A percentile compares a stretch with the other conserved stretches of the same genome.
Evolutionary conservation across 2,888 invertebrate species (phyloP).

Genomic region (Parascotia fuliginaria): DNA sequence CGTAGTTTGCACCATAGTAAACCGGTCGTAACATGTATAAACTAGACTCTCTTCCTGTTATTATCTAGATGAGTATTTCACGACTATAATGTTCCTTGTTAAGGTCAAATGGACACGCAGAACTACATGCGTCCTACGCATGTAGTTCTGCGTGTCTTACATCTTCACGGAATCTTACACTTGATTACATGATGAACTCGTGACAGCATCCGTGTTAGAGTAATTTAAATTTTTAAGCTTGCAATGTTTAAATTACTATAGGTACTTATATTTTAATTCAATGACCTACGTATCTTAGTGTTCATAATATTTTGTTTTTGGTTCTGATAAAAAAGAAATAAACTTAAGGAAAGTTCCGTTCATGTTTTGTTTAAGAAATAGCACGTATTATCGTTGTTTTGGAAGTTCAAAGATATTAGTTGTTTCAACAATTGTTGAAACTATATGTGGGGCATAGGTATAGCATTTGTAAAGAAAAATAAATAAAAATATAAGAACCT

Average conservation of each 20-base stretch:
- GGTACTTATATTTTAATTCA: not conserved
- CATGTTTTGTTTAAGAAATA: not conserved
- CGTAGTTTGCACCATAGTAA: not conserved
- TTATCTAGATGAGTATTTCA: conserved; percentile 54
- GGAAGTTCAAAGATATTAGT: too few relatives aligned
- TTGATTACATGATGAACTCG: conserved; percentile 51
- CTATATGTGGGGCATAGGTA: too few relatives aligned
- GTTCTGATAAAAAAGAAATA: conserved; percentile 2
- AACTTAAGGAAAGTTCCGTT: conserved; percentile 5
- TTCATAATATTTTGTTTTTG: conserved; percentile 1
- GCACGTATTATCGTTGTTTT: too few relatives aligned
- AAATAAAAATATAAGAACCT: too few relatives aligned
- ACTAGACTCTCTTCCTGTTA: conserved; percentile 59
- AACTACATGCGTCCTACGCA: too few relatives aligned
- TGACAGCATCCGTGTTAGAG: conserved; percentile 33
- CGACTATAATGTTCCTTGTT: conserved; percentile 33
- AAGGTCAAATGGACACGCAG: conserved; percentile 36
- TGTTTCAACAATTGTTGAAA: too few relatives aligned
- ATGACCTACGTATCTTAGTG: conserved; percentile 4
- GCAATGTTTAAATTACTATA: conserved; percentile 5
- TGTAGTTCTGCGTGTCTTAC: too few relatives aligned
- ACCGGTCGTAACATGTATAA: conserved; percentile 26
- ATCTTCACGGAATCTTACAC: conserved; percentile 27
- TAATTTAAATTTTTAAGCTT: too few relatives aligned
- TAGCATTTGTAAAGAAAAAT: too few relatives aligned